Evolutionary conservation across 2,113 vertebrate genomes (phyloP).

Genomic region (Phylloscopus whistleri): DNA sequence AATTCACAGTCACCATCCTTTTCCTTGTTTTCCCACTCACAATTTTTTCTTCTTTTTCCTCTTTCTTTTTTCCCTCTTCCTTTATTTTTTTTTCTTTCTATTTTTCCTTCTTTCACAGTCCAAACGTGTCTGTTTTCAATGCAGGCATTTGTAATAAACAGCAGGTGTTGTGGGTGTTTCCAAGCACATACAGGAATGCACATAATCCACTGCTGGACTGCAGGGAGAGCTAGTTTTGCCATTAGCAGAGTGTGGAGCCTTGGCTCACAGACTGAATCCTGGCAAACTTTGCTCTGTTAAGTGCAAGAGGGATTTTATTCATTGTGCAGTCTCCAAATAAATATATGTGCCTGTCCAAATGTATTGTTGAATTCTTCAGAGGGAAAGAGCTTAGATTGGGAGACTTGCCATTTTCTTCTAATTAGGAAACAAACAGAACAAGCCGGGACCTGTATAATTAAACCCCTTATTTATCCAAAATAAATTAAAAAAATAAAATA

Average conservation of each 20-base stretch:
- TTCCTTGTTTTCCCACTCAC: background rate
- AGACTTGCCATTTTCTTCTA: slow-evolving; percentile 71
- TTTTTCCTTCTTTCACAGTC: background rate
- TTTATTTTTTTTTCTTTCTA: fast-evolving
- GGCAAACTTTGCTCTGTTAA: slow-evolving; percentile 66
- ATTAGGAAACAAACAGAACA: slow-evolving; percentile 69
- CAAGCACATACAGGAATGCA: slow-evolving; percentile 15
- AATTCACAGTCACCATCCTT: background rate
- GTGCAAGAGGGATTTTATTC: slow-evolving; percentile 64
- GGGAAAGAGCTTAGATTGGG: slow-evolving; percentile 51
- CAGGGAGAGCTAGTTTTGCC: slow-evolving; percentile 52
- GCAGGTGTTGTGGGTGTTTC: slow-evolving; percentile 54
- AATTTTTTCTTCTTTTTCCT: background rate
- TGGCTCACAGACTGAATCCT: slow-evolving; percentile 36
- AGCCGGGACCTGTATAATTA: slow-evolving; percentile 65
- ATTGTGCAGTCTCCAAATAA: slow-evolving; percentile 66
- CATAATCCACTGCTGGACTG: slow-evolving; percentile 55
- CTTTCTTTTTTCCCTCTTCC: background rate
- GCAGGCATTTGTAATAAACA: slow-evolving; percentile 49
- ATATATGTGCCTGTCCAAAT: slow-evolving; percentile 65
- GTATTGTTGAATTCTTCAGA: slow-evolving; percentile 66
- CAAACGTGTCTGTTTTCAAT: background rate
- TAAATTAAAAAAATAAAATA: background rate
- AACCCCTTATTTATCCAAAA: slow-evolving; percentile 68
- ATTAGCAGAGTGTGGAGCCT: slow-evolving; percentile 57